Evolutionary conservation across 2,888 invertebrate species (phyloP).

Genomic region (Habroteleia sp.): DNA sequence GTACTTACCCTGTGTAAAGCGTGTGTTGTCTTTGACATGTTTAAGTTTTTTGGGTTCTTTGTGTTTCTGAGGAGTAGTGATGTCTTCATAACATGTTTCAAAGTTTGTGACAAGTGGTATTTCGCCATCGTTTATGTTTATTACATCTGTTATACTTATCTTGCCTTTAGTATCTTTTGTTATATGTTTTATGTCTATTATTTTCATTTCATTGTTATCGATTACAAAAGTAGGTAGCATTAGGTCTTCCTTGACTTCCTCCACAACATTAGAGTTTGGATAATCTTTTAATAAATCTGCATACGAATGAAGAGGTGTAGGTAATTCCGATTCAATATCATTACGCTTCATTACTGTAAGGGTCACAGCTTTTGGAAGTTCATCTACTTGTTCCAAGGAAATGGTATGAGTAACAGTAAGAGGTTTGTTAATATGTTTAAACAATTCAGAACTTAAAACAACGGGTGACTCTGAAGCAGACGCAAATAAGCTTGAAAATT

Average conservation of each 20-base stretch:
- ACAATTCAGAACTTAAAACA: background rate
- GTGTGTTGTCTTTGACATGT: no score
- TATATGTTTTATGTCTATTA: slow-evolving; percentile 22
- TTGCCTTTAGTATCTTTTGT: slow-evolving; percentile 17
- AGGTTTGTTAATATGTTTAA: background rate
- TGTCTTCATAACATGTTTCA: slow-evolving; percentile 9
- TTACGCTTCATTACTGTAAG: background rate
- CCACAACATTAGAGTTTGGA: slow-evolving; percentile 8
- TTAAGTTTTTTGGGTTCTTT: slow-evolving; percentile 32
- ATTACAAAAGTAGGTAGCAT: slow-evolving; percentile 28
- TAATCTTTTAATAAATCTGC: slow-evolving; percentile 18
- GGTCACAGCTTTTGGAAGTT: slow-evolving; percentile 10
- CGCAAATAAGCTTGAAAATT: slow-evolving; percentile 2
- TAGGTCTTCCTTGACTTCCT: slow-evolving; percentile 16
- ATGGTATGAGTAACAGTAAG: slow-evolving; percentile 1
- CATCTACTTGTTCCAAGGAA: background rate
- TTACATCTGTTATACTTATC: slow-evolving; percentile 1
- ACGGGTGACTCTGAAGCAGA: background rate
- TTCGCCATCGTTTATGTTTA: slow-evolving; percentile 11
- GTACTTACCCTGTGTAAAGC: no score
- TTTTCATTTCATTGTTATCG: slow-evolving; percentile 5
- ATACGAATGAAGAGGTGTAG: background rate
- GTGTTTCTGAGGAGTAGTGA: slow-evolving; percentile 26
- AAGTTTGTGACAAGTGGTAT: background rate
- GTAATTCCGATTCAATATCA: background rate